These are phyloP conservation scores for Apodemia hepburni DNA, from an alignment of 2,888 invertebrate genomes.

Conservation along the genomic window DNA sequence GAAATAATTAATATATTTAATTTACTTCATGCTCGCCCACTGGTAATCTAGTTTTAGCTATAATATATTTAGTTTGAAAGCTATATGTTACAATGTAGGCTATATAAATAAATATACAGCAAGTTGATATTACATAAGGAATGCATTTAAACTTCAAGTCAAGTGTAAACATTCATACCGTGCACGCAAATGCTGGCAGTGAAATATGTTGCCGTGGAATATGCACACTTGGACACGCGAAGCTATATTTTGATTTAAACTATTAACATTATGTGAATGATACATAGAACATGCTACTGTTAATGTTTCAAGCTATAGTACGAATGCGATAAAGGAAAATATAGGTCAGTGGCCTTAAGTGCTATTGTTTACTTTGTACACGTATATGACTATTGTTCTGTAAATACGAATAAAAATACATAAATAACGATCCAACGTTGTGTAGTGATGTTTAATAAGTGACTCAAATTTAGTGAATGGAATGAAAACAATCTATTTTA, in stretches of 20 bases:
- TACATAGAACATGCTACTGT: not conserved
- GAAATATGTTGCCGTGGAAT: conserved; percentile 3
- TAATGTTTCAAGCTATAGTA: not conserved
- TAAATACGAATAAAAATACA: too few relatives aligned
- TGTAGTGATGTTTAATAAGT: too few relatives aligned
- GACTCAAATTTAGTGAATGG: too few relatives aligned
- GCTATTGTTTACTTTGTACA: too few relatives aligned
- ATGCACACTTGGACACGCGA: conserved; percentile 1
- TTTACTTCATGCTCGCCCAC: too few relatives aligned
- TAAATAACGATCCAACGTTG: too few relatives aligned
- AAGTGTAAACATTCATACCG: conserved; percentile 8
- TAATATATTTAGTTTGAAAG: not conserved
- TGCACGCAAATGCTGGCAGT: conserved; percentile 8
- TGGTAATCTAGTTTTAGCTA: too few relatives aligned
- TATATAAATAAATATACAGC: conserved; percentile 1
- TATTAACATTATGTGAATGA: not conserved
- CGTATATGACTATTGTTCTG: too few relatives aligned
- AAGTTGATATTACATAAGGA: conserved; percentile 5
- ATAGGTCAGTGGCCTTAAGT: too few relatives aligned
- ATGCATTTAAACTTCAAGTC: conserved; percentile 9
- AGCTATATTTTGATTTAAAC: conserved; percentile 2
- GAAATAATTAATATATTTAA: too few relatives aligned
- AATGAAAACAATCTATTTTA: too few relatives aligned
- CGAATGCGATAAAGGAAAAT: too few relatives aligned
- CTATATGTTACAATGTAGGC: not conserved